phyloP scores from a whole-genome alignment of 2,797 vertebrate genomes.

The Fistularia tabacaria region DNA sequence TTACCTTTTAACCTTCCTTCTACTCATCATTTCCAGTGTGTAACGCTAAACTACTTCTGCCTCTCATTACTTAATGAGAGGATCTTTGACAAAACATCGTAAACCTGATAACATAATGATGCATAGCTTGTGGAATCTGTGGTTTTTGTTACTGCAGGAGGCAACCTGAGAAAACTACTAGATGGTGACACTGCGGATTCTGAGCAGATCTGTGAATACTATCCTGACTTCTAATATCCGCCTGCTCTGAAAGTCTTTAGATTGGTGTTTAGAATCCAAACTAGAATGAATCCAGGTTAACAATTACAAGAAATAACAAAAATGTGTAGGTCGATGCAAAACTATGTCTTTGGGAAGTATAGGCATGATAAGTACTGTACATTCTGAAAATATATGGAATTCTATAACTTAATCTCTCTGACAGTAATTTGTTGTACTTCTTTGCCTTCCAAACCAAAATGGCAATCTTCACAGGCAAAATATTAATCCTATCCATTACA shows the following conservation, averaged over 20 bases:
- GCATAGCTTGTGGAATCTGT: conserved; percentile 26
- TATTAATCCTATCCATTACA: too few species aligned
- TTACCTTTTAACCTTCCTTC: conserved; percentile 16
- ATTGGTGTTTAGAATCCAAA: too few species aligned
- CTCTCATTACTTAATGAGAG: conserved; percentile 60
- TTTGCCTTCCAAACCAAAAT: background rate
- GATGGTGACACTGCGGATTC: conserved; percentile 13
- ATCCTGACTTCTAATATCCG: conserved; percentile 3
- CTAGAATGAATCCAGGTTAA: too few species aligned
- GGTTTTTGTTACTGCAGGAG: conserved; percentile 37
- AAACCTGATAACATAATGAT: conserved; percentile 63
- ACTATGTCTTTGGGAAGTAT: too few species aligned
- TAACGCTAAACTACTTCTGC: conserved; percentile 42
- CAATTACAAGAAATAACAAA: too few species aligned
- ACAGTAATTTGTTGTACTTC: too few species aligned
- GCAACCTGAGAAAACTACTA: conserved; percentile 42
- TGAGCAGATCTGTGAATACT: conserved; percentile 14
- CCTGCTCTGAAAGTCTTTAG: too few species aligned
- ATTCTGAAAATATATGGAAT: background rate
- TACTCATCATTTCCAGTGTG: conserved; percentile 11
- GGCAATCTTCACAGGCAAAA: background rate
- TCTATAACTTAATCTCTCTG: background rate
- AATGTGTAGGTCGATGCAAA: too few species aligned
- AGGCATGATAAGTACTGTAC: too few species aligned
- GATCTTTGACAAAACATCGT: conserved; percentile 44